Evolutionary conservation across 2,888 invertebrate species (phyloP), one percentile per base, ranked within the genome.

Genomic region (Tetranychus truncatus): DNA sequence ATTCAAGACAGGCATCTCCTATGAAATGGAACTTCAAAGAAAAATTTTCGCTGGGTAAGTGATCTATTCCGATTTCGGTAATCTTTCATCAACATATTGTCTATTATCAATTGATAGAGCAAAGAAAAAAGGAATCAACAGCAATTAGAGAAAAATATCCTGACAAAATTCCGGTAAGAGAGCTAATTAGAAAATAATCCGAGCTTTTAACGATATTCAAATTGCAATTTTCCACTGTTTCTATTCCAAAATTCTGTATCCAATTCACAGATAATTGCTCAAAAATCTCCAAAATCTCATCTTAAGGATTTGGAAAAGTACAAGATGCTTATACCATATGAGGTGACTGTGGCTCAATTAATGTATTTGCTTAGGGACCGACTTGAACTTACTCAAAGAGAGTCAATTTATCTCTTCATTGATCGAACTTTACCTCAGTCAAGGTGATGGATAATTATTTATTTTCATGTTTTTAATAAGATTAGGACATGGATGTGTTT

Each of bases 341-440:
- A 84, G 20, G 71, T 65, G 5, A 82, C 83, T 74, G 83, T 84
- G 20, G 84, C 84, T 44, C 84, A 84, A 79, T 84, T 84, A 76
- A 83, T 84, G 82, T 84, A 84, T 83, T 84, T 84, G 69, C 83
- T 84, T 45, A 80, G 84, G n/a, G 82, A 83, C 78, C 79, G 84
- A 75, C 83, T 84, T 66, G 82, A 83, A 76, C 78, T 84, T n/a
- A 81, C 82, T 6, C 81, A 83, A 46, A 84, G 83, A 76, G 83
- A 83, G 77, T 83, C 84, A 18, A 82, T 84, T 46, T 84, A 84
- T 78, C 79, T 84, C 34, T 84, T 84, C 80, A 83, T 84, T 15
- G 83, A 82, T 18, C 83, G 83, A 80, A 81, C 82, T 45, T 78
- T 84, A 44, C 84, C 84, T 11, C 83, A 83, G 79, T 82, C 84